Evolutionary conservation across 2,888 invertebrate genomes (phyloP), one percentile per base, ranked within the genome.

Genomic region (Himalopsyche japonica): DNA sequence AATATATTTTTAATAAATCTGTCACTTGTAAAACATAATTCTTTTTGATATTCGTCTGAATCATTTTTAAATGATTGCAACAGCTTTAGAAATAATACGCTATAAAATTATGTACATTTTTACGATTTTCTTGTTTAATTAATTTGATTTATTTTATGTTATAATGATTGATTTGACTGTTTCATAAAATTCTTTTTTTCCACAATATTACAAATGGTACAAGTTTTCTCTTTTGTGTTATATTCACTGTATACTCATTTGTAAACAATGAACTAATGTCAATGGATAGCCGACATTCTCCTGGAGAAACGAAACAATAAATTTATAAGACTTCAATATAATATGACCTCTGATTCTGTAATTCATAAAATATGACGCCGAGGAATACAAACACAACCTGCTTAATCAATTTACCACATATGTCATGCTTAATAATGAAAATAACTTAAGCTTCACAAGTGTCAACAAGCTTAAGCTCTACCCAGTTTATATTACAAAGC

Each of bases 281-380:
- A 30, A 70, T 70, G 30, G 70, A 70, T 70, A 30, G 70, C 24
- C 70, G 27, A 70, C 70, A 77, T 78, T 77, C 30, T 30, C 32
- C 57, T 43, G 32, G 20, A 80, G 43, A 78, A 80, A 81, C 76
- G 70, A 57, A 78, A 32, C 20, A 80, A 83, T 43, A 76, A 79
- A 30, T 82, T 77, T 32, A 15, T 27, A 76, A 82, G 83, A 86
- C 80, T 84, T 86, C 82, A 83, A 78, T 85, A 84, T 15, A 43
- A 15, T 81, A 83, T 82, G 82, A 85, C 86, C 47, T 81, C 49
- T 81, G 82, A 84, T 82, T 83, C 77, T 79, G 80, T 43, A 70
- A 76, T 76, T 76, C 81, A 37, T 34, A 34, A 34, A 77, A 77
- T 43, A 37, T 77, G 37, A 37, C 77, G 37, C 77, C 77, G 77